These are phyloP conservation scores for Hepsetus odoe DNA, from an alignment of 2,113 vertebrate genomes.

Conservation along the genomic window DNA sequence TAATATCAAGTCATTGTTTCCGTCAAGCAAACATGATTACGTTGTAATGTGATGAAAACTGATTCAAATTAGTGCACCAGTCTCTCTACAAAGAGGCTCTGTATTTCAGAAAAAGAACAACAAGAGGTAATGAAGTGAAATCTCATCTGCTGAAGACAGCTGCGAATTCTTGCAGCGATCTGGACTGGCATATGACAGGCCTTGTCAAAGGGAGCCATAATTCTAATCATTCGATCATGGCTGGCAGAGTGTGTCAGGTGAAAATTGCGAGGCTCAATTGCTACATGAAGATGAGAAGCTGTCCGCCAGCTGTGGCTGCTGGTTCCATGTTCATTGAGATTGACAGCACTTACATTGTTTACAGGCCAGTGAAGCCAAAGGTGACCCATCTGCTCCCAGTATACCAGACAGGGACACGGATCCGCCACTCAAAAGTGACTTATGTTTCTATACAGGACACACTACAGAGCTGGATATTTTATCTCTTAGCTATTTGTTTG, in stretches of 20 bases:
- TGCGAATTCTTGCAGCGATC: constrained; percentile 3
- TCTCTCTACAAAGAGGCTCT: not conserved
- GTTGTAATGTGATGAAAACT: not conserved
- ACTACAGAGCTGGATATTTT: not conserved
- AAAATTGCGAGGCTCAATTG: constrained; percentile 50
- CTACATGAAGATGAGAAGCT: constrained; percentile 49
- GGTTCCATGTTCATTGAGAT: constrained; percentile 33
- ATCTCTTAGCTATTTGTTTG: not conserved
- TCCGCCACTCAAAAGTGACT: not conserved
- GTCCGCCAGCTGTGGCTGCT: constrained; percentile 57
- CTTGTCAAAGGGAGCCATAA: constrained; percentile 37
- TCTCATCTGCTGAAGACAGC: constrained; percentile 22
- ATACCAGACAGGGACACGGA: not conserved
- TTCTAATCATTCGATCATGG: constrained; percentile 49
- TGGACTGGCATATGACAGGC: constrained; percentile 44
- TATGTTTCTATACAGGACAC: not conserved
- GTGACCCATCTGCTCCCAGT: constrained; percentile 25
- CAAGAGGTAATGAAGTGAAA: constrained; percentile 14
- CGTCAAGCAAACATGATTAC: not conserved
- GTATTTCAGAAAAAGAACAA: constrained; percentile 17
- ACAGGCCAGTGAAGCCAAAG: constrained; percentile 32
- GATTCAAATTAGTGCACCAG: not conserved
- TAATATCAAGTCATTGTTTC: not conserved
- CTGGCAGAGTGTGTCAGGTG: constrained; percentile 54
- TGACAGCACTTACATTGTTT: constrained; percentile 48